Evolutionary conservation across 92 coral and sea anemone genomes (phyloP).

Genomic region (Virgularia gustaviana): DNA sequence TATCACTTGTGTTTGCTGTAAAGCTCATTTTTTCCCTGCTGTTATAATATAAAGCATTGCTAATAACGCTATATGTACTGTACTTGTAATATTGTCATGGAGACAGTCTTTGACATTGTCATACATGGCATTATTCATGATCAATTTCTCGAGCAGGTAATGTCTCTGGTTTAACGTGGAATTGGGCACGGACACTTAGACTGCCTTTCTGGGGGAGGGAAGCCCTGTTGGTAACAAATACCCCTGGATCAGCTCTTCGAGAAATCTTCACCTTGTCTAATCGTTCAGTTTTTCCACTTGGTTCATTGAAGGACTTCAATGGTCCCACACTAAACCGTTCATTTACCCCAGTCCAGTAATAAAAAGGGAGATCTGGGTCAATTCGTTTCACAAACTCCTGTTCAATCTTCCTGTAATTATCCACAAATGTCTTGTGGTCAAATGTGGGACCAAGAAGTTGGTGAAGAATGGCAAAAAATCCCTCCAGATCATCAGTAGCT

Average conservation of each 20-base stretch:
- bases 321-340: slow-evolving; percentile 32
- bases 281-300: slow-evolving; percentile 31
- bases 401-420: slow-evolving; percentile 14
- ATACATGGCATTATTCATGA: too few species aligned
- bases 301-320: slow-evolving; percentile 40
- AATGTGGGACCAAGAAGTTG: slow-evolving; percentile 25
- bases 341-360: slow-evolving; percentile 38
- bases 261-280: slow-evolving; percentile 30
- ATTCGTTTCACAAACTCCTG: slow-evolving; percentile 33
- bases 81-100: too few species aligned
- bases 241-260: slow-evolving; percentile 56
- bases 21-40: too few species aligned
- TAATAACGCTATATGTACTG: too few species aligned
- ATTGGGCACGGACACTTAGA: slow-evolving; percentile 50
- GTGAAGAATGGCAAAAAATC: slow-evolving; percentile 22
- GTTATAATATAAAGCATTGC: too few species aligned
- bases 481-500: slow-evolving; percentile 35
- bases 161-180: slow-evolving; percentile 29
- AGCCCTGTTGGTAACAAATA: slow-evolving; percentile 45
- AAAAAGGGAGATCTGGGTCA: slow-evolving; percentile 17
- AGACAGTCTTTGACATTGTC: too few species aligned
- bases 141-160: slow-evolving; percentile 29
- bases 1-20: too few species aligned
- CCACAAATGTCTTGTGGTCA: slow-evolving; percentile 35
- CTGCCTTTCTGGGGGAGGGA: slow-evolving; percentile 48